Evolutionary conservation across 1,140 invertebrate species (phyloP), one percentile per base, ranked within the genome.

Genomic region (Chironomus striatipennis): DNA sequence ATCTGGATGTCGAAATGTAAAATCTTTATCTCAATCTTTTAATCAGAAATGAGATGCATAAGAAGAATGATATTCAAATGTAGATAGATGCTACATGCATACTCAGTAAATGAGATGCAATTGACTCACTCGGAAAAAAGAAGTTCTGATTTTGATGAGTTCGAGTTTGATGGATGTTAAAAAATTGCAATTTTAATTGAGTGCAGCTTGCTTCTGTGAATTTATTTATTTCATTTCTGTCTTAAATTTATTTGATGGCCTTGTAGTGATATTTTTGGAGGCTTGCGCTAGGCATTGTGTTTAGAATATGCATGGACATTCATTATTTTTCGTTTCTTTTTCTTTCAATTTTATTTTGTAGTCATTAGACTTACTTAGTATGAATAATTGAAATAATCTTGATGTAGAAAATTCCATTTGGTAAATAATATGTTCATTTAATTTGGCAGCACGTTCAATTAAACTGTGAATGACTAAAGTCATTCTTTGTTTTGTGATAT

Each of bases 1-100:
- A 57, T 57, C 24, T 34, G 24, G 47, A 57, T 57, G 47, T 57
- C 47, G 47, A 57, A 57, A n/a, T 57, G 47, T 57, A 57, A 57
- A n/a, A 15, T 57, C n/a, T 15, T 57, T 57, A 57, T 57, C 47
- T 57, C 47, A 57, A 57, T 57, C 47, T 57, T 57, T 5, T n/a
- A 12, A 57, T 57, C 47, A 57, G n/a, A 34, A 34, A 34, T 34
- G 24, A 34, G 24, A 34, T 34, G 24, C 24, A 34, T 34, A 34
- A 34, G 24, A 34, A 34, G 5, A 34, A 57, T 47, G 43, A 47
- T 47, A 47, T 47, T 10, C 15, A 47, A 47, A 47, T 15, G 15
- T 57, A 57, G 4, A 57, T 57, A 57, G n/a, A 57, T 57, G 47
- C 12, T 4, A 57, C 47, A 57, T 57, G 12, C 47, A 57, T 57